phyloP scores from a whole-genome alignment of 2,888 invertebrate genomes.

The Amaurobius ferox region DNA sequence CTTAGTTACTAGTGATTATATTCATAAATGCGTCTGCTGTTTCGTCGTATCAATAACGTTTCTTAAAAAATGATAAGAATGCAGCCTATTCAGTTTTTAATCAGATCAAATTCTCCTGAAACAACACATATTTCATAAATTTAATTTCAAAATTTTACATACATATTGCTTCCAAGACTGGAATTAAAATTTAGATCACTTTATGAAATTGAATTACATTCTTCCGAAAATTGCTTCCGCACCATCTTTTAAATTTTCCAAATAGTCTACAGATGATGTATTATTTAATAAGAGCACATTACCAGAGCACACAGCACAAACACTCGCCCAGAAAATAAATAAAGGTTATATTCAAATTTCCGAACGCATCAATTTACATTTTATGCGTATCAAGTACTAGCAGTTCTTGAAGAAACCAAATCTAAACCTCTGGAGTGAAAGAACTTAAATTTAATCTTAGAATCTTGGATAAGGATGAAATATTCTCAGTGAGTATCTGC shows the following conservation, averaged over 20 bases:
- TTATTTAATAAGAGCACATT: conserved; percentile 1
- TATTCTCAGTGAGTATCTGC: conserved; percentile 25
- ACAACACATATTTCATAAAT: neutral
- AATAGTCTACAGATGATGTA: neutral
- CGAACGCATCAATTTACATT: conserved; percentile 5
- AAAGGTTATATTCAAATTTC: neutral
- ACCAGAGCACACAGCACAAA: neutral
- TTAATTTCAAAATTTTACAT: neutral
- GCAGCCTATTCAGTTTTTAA: too few relatives aligned
- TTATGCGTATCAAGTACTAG: neutral
- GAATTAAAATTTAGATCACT: neutral
- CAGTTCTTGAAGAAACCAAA: neutral
- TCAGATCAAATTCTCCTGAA: too few relatives aligned
- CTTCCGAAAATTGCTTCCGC: neutral
- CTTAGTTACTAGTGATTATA: too few relatives aligned
- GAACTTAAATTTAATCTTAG: conserved; percentile 59
- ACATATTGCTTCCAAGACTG: neutral
- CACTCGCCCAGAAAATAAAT: neutral
- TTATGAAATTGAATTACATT: neutral
- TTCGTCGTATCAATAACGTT: too few relatives aligned
- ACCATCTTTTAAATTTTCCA: neutral
- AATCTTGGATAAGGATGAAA: conserved; percentile 42
- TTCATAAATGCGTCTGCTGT: too few relatives aligned
- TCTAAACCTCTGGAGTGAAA: conserved; percentile 4
- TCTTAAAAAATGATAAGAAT: too few relatives aligned